Conservation (phyloP, 2,113 vertebrate species). For the Taurulus bubalis region DNA sequence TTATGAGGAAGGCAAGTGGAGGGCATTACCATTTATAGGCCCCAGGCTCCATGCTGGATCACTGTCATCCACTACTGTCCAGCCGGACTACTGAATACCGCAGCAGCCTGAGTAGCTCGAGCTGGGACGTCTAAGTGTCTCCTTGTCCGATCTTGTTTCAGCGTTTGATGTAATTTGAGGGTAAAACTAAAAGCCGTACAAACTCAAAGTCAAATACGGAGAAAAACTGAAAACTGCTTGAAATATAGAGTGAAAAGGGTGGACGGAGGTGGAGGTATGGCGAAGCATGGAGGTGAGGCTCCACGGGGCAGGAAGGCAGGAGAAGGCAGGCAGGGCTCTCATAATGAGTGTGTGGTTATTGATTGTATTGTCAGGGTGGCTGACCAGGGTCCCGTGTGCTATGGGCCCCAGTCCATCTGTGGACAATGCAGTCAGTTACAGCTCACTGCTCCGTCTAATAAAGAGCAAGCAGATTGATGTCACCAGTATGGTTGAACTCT, state of each 20-base stretch:
- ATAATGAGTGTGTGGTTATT: constrained; percentile 85
- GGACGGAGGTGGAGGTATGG: constrained; percentile 28
- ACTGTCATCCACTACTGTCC: constrained; percentile 67
- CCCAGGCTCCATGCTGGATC: constrained; percentile 77
- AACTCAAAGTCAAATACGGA: neutral
- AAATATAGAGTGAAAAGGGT: constrained; percentile 22
- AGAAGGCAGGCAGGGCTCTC: constrained; percentile 59
- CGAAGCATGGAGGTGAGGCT: constrained; percentile 42
- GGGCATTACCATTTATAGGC: constrained; percentile 87
- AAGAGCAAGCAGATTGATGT: constrained; percentile 87
- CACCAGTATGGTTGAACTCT: constrained; percentile 82
- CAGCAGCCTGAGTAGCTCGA: constrained; percentile 4
- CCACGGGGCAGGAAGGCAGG: constrained; percentile 46
- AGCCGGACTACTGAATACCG: constrained; percentile 43
- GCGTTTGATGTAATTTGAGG: constrained; percentile 9
- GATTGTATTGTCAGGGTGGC: constrained; percentile 86
- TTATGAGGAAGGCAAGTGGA: constrained; percentile 86
- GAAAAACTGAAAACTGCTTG: neutral
- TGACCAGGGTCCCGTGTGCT: constrained; percentile 79
- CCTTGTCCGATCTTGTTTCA: constrained; percentile 9
- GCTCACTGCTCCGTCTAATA: constrained; percentile 87
- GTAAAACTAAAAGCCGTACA: neutral
- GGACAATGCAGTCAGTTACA: constrained; percentile 88
- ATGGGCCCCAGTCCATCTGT: constrained; percentile 85
- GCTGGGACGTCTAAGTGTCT: constrained; percentile 21